Evolutionary conservation across 1,140 invertebrate genomes (phyloP).

Genomic region (Parapsyche elsis): DNA sequence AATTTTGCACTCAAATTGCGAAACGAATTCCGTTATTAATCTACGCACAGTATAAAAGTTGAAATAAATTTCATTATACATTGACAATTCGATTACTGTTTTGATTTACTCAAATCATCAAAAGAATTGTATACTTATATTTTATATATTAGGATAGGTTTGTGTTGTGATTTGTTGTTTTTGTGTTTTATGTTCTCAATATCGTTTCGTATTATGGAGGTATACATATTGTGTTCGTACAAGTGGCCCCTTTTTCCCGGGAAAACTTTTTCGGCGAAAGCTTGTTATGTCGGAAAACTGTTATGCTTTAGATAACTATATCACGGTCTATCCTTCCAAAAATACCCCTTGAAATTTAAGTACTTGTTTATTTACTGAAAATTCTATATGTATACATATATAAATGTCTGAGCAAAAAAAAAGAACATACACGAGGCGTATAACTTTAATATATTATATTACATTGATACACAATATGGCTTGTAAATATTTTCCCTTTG

Average conservation of each 20-base stretch:
- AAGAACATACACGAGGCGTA: background rate
- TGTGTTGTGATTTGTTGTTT: background rate
- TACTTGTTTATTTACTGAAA: constrained; percentile 11
- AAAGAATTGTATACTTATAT: background rate
- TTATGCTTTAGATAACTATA: constrained; percentile 21
- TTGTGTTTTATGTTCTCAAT: background rate
- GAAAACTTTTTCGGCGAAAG: constrained; percentile 10
- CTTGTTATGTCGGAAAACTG: constrained; percentile 22
- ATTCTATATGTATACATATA: too few relatives aligned
- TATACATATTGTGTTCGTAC: too few relatives aligned
- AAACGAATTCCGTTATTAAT: background rate
- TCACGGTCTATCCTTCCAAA: background rate
- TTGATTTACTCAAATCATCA: background rate
- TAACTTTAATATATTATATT: constrained; percentile 9
- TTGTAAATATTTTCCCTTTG: background rate
- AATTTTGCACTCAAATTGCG: background rate
- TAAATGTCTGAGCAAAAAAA: too few relatives aligned
- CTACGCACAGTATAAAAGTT: too few relatives aligned
- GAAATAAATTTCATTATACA: too few relatives aligned
- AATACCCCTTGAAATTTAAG: constrained; percentile 14
- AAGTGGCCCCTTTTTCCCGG: background rate
- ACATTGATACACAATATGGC: background rate
- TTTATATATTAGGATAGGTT: background rate
- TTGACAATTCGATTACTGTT: too few relatives aligned
- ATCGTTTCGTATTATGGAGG: background rate